Evolutionary conservation across 2,888 invertebrate species (phyloP).

Genomic region (Acanthosepion esculentum): DNA sequence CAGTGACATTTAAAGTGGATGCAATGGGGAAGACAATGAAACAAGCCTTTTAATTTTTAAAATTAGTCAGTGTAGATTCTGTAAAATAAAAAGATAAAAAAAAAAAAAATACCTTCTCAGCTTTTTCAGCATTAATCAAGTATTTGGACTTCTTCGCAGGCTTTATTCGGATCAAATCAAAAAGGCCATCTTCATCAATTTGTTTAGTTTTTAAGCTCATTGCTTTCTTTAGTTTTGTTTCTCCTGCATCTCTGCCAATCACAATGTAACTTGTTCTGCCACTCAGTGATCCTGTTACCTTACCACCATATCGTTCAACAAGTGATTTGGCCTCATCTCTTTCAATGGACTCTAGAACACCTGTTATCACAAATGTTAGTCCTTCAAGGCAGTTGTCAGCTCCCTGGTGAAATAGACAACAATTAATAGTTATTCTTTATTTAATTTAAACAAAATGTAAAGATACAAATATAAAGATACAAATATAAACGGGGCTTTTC

Average conservation of each 20-base stretch:
- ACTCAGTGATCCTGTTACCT: conserved; percentile 83
- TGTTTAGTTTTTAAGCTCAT: conserved; percentile 78
- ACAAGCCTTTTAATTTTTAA: too few species aligned
- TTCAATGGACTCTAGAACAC: conserved; percentile 90
- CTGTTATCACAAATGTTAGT: conserved; percentile 81
- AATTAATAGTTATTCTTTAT: background rate
- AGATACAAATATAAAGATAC: background rate
- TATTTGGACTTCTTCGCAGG: conserved; percentile 74
- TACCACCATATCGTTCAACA: conserved; percentile 87
- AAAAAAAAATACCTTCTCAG: conserved; percentile 59
- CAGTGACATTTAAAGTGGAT: too few species aligned
- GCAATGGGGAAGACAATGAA: too few species aligned
- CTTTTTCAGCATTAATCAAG: conserved; percentile 65
- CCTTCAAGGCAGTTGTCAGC: conserved; percentile 75
- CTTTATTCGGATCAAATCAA: conserved; percentile 82
- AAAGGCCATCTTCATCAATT: conserved; percentile 87
- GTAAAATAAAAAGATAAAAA: too few species aligned
- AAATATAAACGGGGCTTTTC: background rate
- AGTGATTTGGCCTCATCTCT: conserved; percentile 85
- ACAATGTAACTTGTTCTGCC: conserved; percentile 88
- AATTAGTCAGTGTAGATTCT: too few species aligned
- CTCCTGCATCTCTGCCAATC: conserved; percentile 89
- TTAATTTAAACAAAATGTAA: background rate
- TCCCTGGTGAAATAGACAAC: conserved; percentile 67
- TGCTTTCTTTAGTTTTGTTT: conserved; percentile 85